Base-by-base conservation (phyloP, 2,797 vertebrate genomes). In the Meriones psammophilus region DNA sequence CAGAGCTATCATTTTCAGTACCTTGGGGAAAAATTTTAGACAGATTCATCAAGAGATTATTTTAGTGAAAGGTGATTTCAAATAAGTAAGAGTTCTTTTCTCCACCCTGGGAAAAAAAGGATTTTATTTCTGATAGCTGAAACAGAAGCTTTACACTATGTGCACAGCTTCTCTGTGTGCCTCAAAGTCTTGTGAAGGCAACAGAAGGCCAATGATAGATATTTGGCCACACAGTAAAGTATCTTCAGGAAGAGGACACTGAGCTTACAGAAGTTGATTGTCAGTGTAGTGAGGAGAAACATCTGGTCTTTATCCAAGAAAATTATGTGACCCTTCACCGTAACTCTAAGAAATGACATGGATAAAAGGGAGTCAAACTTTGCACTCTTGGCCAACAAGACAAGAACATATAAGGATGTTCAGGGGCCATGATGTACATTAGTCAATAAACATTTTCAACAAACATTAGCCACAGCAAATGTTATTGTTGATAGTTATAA, bases 1-100 rank as follows among this genome's bases (percentile, higher is more conserved):
- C 22, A 46, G 8, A 66, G 3, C 24, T 79, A 92, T 22, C 18
- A 79, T 92, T 94, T 97, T 89, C 62, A 74, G 9, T 85, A 30
- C 12, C 28, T 26, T 71, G 20, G 30, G 28, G 14, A 18, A 90
- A 95, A 30, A 22, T 1, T 87, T 74, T 36, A 92, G 46, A 84
- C 5, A 88, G 20, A 39, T 66, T n/a, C 15, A 83, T 73, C 14
- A 81, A 89, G 36, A 91, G 36, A 1, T 15, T 89, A 14, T 12
- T 50, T 94, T 39, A 5, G 17, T 89, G 84, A 71, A 54, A 8
- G 74, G 58, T 54, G 68, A 3, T 4, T 24, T 54, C 54, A 87
- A 56, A 71, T n/a, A 84, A 74, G 15, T 64, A 71, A 93, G 9
- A 56, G 1, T 2, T 90, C 10, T 66, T 85, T 86, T 88, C n/a